Evolutionary conservation across 2,888 invertebrate species (phyloP), one percentile per base, ranked within the genome.

Genomic region (Morpho achilles): DNA sequence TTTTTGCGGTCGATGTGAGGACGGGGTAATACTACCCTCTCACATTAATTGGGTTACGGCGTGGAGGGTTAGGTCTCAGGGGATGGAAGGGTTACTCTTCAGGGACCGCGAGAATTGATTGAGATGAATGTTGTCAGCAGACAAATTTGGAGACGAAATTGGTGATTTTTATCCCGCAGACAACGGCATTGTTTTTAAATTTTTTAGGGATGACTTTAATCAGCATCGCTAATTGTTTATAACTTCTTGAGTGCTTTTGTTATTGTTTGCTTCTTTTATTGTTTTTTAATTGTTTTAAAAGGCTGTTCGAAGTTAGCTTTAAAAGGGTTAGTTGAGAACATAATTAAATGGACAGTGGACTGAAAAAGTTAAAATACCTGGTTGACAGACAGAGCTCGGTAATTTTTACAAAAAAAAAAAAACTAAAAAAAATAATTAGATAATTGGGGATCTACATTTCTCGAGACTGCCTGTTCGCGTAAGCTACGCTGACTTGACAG

Each of bases 91-190:
- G 89, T 87, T 87, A 75, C 72, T 80, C 87, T 84, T 84, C 74
- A 68, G 87, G 83, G 89, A 87, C 60, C n/a, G 66, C 68, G 53
- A 68, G 69, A 70, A 88, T 88, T 89, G 89, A 89, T 90, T 86
- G 88, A 87, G 89, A 90, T 86, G 83, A 84, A 89, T 88, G 80
- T 84, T 84, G 87, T 88, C 88, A 83, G 73, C 87, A 80, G 72
- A 78, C 82, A 81, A 84, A 84, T 82, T 81, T 73, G 72, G 73
- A 74, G 80, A 78, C 73, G 77, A 77, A 79, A 84, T 82, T 79
- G 71, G 76, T 75, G 74, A 77, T 76, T 76, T 77, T 73, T 71
- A 68, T 69, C 69, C 66, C 61, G 57, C 46, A 44, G 49, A 5
- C 8, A 16, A 7, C 3, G 49, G n/a, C 44, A 49, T 52, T 58